Evolutionary conservation across 2,888 invertebrate species (phyloP), one percentile per base, ranked within the genome.

Genomic region (Tiliacea aurago): DNA sequence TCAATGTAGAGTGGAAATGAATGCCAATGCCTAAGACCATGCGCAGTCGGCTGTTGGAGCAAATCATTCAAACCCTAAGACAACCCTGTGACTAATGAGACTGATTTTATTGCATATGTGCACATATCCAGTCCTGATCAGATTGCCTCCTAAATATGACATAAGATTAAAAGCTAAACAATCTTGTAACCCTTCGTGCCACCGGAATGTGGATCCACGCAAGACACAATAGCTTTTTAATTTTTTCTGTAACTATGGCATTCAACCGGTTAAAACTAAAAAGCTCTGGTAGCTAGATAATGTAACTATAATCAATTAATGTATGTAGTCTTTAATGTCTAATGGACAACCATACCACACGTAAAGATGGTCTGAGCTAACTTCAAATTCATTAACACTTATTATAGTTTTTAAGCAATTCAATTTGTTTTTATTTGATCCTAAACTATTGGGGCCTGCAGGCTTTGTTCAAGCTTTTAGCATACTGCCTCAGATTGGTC

Each of bases 381-480:
- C 5, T 55, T 55, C 53, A 55, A 55, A 53, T 53, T 37, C 13
- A 67, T 33, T n/a, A n/a, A n/a, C n/a, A n/a, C n/a, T n/a, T n/a
- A n/a, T n/a, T 70, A 69, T 70, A 68, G 53, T 66, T 55, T 70
- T 68, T 55, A 70, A 70, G 70, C 10, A 55, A 63, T 63, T 53
- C 15, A 55, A 55, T 55, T 55, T 55, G 53, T 28, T 55, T 53
- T 55, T 28, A 28, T 55, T 55, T 53, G 6, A 23, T 28, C 53
- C 15, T 0, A 11, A 23, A 5, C 13, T 53, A 28, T 5, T 23
- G 53, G 13, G 23, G 23, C 6, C 53, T 53, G 53, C 0, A 0
- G 15, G 1, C 7, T 53, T 23, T 53, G 5, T 53, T 53, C 23
- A 15, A 23, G 23, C 15, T 13, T 53, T 53, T 53, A 37, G 37